Evolutionary conservation across 2,797 vertebrate species (phyloP), one percentile per base, ranked within the genome.

Genomic region (Paedocypris micromegethes): DNA sequence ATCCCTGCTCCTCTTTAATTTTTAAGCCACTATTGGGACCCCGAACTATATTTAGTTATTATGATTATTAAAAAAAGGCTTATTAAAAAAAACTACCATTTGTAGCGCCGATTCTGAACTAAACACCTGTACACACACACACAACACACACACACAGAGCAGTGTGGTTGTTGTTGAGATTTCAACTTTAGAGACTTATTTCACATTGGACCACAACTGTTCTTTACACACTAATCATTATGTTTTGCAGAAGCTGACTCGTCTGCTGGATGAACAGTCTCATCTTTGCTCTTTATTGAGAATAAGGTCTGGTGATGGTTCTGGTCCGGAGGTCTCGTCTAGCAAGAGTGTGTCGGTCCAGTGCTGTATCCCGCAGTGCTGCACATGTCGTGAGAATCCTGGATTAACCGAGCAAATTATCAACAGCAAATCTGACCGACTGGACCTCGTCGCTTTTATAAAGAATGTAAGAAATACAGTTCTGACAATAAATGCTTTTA

Each of bases 231-330:
- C 8, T 53, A 66, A 37, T 64, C 1, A 23, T 70, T 54, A 58
- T 67, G 9, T 61, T 64, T 23, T 68, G 5, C 43, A 90, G 88
- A 87, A 86, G 72, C 86, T 90, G 81, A 83, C 79, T 76, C 75
- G 77, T 50, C 79, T 90, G 44, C 63, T 90, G 80, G 83, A 87
- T 42, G 88, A 88, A 68, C 88, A 89, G 79, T 83, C 85, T 46
- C 78, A 83, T 57, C 81, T 89, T 63, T 87, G 82, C 76, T 81
- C 81, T 68, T 82, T 88, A 47, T 82, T 90, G 66, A 75, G 66
- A 66, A 75, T 88, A 57, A 70, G 55, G 38, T 66, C 77, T 9
- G 54, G 70, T 5, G 72, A 69, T 44, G 47, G n/a, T 4, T 51
- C 59, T 38, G 39, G 46, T 7, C 43, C 62, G 9, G 49, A 42